Evolutionary conservation across 2,888 invertebrate species (phyloP).

Genomic region (Druceiella hillmani): DNA sequence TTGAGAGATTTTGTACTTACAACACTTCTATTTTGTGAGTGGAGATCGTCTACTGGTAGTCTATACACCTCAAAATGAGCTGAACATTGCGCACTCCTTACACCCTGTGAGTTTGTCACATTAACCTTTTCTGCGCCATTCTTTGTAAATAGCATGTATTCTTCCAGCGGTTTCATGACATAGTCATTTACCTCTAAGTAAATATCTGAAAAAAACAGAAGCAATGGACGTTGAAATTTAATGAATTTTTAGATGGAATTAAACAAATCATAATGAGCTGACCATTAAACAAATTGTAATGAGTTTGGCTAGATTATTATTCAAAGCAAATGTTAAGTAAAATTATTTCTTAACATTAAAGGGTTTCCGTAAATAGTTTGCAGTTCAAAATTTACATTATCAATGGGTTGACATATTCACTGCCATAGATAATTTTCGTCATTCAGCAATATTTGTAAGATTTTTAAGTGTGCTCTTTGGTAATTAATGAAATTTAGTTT

Average conservation of each 20-base stretch:
- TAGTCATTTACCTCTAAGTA: constrained; percentile 78
- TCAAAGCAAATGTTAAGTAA: too few relatives aligned
- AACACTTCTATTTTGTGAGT: constrained; percentile 44
- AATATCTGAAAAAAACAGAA: constrained; percentile 57
- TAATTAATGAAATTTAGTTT: too few relatives aligned
- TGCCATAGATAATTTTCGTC: too few relatives aligned
- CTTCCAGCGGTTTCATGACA: constrained; percentile 82
- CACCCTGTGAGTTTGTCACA: constrained; percentile 81
- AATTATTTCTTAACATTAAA: too few relatives aligned
- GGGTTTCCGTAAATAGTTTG: too few relatives aligned
- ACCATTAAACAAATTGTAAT: too few relatives aligned
- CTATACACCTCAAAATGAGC: constrained; percentile 61
- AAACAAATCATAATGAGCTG: too few relatives aligned
- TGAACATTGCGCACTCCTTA: constrained; percentile 81
- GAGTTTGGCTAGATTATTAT: too few relatives aligned
- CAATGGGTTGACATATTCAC: too few relatives aligned
- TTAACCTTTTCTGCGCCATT: constrained; percentile 78
- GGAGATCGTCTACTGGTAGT: constrained; percentile 40
- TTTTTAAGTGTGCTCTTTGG: too few relatives aligned
- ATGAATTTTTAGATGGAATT: constrained; percentile 2
- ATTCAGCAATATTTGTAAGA: too few relatives aligned
- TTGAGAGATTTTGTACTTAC: constrained; percentile 30
- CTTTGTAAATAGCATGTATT: constrained; percentile 88
- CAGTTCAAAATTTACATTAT: too few relatives aligned
- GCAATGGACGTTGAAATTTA: neutral